Conservation (phyloP, 2,797 vertebrate species). For the Brachymystax lenok region DNA sequence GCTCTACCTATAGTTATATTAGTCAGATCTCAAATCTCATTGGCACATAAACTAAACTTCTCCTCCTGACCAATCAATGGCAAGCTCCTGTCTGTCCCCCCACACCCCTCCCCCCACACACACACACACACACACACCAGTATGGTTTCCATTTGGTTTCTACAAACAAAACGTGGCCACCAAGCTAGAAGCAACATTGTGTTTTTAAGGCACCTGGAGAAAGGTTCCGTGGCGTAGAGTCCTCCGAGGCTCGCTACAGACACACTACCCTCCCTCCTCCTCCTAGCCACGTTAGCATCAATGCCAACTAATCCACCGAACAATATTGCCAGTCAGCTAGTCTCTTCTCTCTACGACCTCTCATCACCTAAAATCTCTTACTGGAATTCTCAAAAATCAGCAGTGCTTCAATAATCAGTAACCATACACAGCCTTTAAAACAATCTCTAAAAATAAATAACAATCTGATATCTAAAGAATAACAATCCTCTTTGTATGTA, state of each 20-base stretch:
- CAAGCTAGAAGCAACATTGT: conserved; percentile 33
- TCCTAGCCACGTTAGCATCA: background rate
- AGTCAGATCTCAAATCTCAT: conserved; percentile 3
- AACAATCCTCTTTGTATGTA: conserved; percentile 36
- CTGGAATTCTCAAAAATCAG: conserved; percentile 37
- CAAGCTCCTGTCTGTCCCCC: background rate
- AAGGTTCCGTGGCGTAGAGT: conserved; percentile 30
- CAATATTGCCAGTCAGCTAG: background rate
- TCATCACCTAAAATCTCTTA: conserved; percentile 29
- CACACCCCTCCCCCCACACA: background rate
- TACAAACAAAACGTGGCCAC: conserved; percentile 17
- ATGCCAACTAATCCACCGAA: background rate
- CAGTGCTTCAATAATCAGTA: conserved; percentile 6
- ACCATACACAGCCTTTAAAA: conserved; percentile 56
- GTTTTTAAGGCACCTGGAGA: conserved; percentile 73
- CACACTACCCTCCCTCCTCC: conserved; percentile 25
- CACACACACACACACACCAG: conserved; percentile 5
- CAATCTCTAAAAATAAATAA: conserved; percentile 74
- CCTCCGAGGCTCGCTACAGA: conserved; percentile 28
- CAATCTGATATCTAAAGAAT: conserved; percentile 58
- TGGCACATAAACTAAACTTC: conserved; percentile 35
- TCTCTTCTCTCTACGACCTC: background rate
- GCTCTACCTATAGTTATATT: background rate
- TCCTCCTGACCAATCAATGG: conserved; percentile 17
- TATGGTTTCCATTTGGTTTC: conserved; percentile 24